Evolutionary conservation across 2,113 vertebrate genomes (phyloP).

Genomic region (Gavia stellata): DNA sequence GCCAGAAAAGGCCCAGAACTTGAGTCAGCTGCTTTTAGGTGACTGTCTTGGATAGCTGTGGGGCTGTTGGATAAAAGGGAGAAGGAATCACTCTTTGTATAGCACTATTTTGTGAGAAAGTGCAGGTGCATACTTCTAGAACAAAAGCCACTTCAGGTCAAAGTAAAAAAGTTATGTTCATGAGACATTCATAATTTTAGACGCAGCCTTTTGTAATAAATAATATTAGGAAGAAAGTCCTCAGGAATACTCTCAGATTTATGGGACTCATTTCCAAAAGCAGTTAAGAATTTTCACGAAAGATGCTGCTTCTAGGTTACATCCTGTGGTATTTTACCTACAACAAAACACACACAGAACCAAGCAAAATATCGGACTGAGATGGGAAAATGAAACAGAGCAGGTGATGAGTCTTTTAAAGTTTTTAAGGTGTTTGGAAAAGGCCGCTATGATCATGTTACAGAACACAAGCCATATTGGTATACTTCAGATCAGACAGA

Average conservation of each 20-base stretch:
- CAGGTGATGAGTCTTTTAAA: background rate
- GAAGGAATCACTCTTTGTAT: background rate
- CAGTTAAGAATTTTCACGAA: background rate
- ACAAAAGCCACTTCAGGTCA: background rate
- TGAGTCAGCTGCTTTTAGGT: background rate
- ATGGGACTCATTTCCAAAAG: background rate
- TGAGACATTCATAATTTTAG: background rate
- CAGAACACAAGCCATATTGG: background rate
- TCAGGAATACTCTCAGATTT: background rate
- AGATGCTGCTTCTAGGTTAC: background rate
- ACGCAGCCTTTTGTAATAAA: background rate
- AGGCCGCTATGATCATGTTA: background rate
- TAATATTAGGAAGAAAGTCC: background rate
- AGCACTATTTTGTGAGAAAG: background rate
- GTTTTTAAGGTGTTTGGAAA: background rate
- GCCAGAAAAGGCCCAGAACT: background rate
- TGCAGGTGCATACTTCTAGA: background rate
- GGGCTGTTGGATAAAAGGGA: background rate
- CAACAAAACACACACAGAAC: background rate
- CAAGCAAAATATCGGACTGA: background rate
- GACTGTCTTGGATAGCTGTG: background rate
- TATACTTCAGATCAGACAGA: background rate
- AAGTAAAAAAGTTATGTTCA: background rate
- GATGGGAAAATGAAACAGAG: background rate
- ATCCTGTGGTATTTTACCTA: background rate